Evolutionary conservation across 2,113 vertebrate genomes (phyloP).

Genomic region (Cervus canadensis): DNA sequence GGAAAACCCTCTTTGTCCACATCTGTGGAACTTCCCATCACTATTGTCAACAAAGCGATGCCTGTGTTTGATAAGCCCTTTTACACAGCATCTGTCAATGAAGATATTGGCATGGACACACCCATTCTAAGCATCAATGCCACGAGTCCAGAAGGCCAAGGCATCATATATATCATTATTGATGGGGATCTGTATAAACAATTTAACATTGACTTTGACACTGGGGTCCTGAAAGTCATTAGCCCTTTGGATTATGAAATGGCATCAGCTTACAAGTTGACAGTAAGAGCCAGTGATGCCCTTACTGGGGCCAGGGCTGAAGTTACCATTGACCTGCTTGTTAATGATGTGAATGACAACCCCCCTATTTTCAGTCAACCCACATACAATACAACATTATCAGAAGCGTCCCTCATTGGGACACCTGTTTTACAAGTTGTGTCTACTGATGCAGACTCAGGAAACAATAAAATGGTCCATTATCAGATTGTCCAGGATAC

Average conservation of each 20-base stretch:
- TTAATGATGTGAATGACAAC: conserved; percentile 96
- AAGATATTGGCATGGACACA: conserved; percentile 90
- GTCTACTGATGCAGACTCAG: conserved; percentile 91
- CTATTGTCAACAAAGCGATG: conserved; percentile 98
- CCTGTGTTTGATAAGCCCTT: conserved; percentile 97
- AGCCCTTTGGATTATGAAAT: conserved; percentile 92
- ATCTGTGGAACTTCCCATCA: conserved; percentile 90
- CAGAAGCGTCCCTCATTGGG: conserved; percentile 95
- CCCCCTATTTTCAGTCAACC: conserved; percentile 89
- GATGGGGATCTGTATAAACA: conserved; percentile 92
- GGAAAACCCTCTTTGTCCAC: conserved; percentile 90
- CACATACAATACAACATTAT: conserved; percentile 89
- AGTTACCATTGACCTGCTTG: conserved; percentile 90
- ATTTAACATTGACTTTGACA: conserved; percentile 97
- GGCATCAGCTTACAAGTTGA: conserved; percentile 86
- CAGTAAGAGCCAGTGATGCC: conserved; percentile 92
- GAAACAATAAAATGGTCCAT: conserved; percentile 89
- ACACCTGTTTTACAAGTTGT: conserved; percentile 94
- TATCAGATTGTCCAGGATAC: conserved; percentile 95
- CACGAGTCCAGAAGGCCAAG: conserved; percentile 95
- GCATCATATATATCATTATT: conserved; percentile 95
- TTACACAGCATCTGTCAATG: conserved; percentile 90
- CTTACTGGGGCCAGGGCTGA: conserved; percentile 95
- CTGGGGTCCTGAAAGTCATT: conserved; percentile 93
- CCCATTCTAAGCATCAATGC: conserved; percentile 95